These are phyloP conservation scores for Ectemnius cavifrons DNA, from an alignment of 2,888 invertebrate genomes.

Conservation along the genomic window DNA sequence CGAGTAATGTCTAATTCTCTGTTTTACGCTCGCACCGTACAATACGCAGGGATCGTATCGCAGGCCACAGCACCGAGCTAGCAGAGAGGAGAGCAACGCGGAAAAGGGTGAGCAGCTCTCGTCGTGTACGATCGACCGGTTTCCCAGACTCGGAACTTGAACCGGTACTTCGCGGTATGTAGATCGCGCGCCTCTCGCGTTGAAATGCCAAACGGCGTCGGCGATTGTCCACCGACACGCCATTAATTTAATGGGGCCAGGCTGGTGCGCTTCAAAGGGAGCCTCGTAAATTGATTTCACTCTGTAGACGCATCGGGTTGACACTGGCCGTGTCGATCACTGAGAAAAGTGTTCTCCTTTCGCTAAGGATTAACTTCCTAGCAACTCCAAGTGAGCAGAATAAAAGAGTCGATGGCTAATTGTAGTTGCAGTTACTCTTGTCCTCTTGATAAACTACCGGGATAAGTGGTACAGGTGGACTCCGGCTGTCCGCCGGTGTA, in stretches of 20 bases:
- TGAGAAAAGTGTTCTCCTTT: not conserved
- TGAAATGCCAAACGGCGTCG: constrained; percentile 37
- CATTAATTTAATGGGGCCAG: constrained; percentile 36
- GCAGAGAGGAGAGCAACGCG: not conserved
- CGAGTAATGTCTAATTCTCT: not conserved
- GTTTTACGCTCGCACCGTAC: constrained; percentile 15
- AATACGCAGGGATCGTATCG: constrained; percentile 13
- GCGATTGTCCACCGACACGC: constrained; percentile 31
- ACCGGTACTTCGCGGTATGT: constrained; percentile 56
- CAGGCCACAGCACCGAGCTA: too few species aligned
- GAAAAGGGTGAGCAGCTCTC: constrained; percentile 16
- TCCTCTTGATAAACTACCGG: too few species aligned
- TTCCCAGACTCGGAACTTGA: constrained; percentile 35
- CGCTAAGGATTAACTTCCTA: not conserved
- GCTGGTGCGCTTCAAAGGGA: constrained; percentile 1
- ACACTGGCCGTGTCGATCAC: not conserved
- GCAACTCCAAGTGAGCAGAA: not conserved
- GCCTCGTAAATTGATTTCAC: not conserved
- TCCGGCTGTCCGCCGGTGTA: too few species aligned
- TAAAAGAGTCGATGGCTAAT: too few species aligned
- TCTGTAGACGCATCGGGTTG: not conserved
- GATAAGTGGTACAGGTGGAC: too few species aligned
- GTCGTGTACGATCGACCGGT: constrained; percentile 47
- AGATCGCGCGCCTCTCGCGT: constrained; percentile 29
- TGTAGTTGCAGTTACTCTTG: too few species aligned